Percentiles rank a stretch among this genome's conserved stretches.
These are phyloP conservation scores for Apamea sordens DNA, from an alignment of 2,888 invertebrate genomes.

Conservation along the genomic window DNA sequence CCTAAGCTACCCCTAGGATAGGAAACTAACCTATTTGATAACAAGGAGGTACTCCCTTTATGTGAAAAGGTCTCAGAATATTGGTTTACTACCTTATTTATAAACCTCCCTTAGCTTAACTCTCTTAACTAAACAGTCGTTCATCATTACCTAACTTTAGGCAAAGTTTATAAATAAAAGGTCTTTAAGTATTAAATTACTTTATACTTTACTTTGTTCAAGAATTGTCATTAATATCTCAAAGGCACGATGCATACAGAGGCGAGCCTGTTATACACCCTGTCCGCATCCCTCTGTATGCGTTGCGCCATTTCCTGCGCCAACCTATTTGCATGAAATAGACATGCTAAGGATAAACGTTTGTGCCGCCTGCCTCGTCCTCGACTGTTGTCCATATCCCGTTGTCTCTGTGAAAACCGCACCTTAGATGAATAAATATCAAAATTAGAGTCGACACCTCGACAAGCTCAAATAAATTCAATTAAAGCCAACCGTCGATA, in stretches of 20 bases:
- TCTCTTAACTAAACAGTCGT: not conserved
- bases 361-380: not conserved
- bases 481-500: not conserved
- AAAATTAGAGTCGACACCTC: not conserved
- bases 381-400: not conserved
- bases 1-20: not conserved
- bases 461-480: not conserved
- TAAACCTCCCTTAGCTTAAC: not conserved
- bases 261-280: not conserved
- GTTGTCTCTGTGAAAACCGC: not conserved
- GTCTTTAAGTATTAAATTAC: not conserved
- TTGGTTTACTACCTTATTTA: not conserved
- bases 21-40: not conserved
- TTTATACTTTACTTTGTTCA: not conserved
- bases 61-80: not conserved
- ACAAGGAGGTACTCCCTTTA: too few species aligned
- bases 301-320: constrained; percentile 12
- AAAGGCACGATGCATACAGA: not conserved
- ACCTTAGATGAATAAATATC: not conserved
- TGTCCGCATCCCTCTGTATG: not conserved
- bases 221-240: not conserved
- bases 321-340: not conserved
- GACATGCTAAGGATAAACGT: not conserved
- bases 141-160: not conserved
- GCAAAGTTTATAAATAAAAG: not conserved